Conservation (phyloP, 2,888 invertebrate genomes). For the Cantharis rufa region DNA sequence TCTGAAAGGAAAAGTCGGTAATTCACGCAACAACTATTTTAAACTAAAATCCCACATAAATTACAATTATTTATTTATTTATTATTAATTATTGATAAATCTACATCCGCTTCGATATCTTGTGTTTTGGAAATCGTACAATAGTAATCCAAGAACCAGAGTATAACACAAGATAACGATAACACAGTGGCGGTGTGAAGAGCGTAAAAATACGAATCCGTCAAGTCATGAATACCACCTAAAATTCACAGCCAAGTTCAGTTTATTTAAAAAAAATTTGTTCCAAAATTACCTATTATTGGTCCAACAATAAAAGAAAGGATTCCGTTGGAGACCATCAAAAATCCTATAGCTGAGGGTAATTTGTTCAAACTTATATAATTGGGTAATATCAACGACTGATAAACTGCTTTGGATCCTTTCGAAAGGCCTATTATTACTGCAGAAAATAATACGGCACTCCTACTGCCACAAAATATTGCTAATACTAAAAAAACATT, state of each 20-base stretch:
- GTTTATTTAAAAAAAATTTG: neutral
- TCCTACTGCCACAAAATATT: constrained; percentile 36
- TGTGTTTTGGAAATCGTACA: neutral
- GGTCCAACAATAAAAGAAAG: constrained; percentile 51
- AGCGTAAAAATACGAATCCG: constrained; percentile 47
- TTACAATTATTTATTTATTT: too few relatives aligned
- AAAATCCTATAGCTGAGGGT: constrained; percentile 51
- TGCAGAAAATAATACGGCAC: constrained; percentile 40
- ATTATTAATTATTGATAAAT: neutral
- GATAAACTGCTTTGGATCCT: constrained; percentile 53
- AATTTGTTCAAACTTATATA: constrained; percentile 50
- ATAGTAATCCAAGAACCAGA: constrained; percentile 38
- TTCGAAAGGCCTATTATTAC: constrained; percentile 51
- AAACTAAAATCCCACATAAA: too few relatives aligned
- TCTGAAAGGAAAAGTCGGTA: too few relatives aligned
- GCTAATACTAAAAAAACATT: constrained; percentile 42
- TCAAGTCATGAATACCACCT: constrained; percentile 50
- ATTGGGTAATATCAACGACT: constrained; percentile 52
- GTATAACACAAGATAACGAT: constrained; percentile 45
- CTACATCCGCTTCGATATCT: neutral
- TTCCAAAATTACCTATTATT: constrained; percentile 47
- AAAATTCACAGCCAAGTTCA: constrained; percentile 8
- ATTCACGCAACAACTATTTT: too few relatives aligned
- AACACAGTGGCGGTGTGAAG: constrained; percentile 48
- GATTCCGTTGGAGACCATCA: constrained; percentile 51